Evolutionary conservation across 2,797 vertebrate genomes (phyloP).

Genomic region (Rhinichthys osculus): DNA sequence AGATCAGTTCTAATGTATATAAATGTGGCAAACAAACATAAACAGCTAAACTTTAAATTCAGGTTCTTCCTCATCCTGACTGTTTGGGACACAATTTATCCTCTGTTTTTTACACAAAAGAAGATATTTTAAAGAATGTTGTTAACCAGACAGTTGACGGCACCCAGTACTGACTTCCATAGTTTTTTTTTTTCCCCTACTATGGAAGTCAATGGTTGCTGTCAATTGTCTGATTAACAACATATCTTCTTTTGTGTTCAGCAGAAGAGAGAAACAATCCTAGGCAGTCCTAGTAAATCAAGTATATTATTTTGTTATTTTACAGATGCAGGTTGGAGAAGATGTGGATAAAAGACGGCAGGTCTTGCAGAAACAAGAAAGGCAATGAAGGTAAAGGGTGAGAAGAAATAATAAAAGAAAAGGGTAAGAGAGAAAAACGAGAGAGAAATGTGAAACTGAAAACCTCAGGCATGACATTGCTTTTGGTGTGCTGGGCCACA

Average conservation of each 20-base stretch:
- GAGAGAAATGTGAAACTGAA: slow-evolving; percentile 10
- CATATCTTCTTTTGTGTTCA: too few relatives aligned
- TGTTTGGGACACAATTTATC: background rate
- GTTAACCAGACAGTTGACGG: too few relatives aligned
- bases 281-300: background rate
- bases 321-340: slow-evolving; percentile 1
- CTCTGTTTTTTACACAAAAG: too few relatives aligned
- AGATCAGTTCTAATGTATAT: background rate
- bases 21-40: background rate
- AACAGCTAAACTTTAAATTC: background rate
- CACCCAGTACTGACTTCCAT: too few relatives aligned
- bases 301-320: slow-evolving; percentile 1
- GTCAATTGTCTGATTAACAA: too few relatives aligned
- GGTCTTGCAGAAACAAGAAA: slow-evolving; percentile 2
- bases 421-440: slow-evolving; percentile 2
- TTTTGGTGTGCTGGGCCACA: slow-evolving; percentile 43
- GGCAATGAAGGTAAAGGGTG: background rate
- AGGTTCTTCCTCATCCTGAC: background rate
- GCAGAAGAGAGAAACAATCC: too few relatives aligned
- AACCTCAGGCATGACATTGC: slow-evolving; percentile 37
- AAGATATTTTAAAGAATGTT: too few relatives aligned
- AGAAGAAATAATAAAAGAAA: background rate
- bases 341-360: background rate
- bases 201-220: too few relatives aligned
- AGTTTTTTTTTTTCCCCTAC: too few relatives aligned